Percentiles rank a stretch among this genome's conserved stretches.
phyloP scores from a whole-genome alignment of 1,140 invertebrate genomes.

The Drosophila novamexicana region DNA sequence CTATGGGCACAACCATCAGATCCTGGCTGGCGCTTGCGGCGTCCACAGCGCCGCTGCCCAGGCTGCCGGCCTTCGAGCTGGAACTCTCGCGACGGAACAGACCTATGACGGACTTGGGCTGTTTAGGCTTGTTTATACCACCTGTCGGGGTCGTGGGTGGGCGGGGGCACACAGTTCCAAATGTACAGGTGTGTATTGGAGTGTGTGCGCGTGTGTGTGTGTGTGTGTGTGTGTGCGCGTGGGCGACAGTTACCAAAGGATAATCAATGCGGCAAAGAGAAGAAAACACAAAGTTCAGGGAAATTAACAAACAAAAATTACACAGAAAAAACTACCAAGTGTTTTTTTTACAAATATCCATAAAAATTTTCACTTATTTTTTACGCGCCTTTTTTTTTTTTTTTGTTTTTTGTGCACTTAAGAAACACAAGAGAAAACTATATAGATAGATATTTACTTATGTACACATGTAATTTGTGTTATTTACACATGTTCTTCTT shows the following conservation, averaged over 20 bases:
- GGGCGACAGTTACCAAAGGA: slow-evolving; percentile 71
- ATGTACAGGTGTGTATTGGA: slow-evolving; percentile 2
- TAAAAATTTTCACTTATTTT: slow-evolving; percentile 4
- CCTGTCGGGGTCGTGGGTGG: slow-evolving; percentile 82
- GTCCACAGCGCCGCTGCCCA: slow-evolving; percentile 56
- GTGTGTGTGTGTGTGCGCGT: slow-evolving; percentile 36
- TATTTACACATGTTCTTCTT: slow-evolving; percentile 32
- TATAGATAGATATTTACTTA: slow-evolving; percentile 18
- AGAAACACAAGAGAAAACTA: slow-evolving; percentile 36
- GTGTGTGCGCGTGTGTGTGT: slow-evolving; percentile 21
- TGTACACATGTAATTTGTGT: slow-evolving; percentile 22
- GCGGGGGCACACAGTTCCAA: slow-evolving; percentile 17
- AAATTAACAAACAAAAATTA: slow-evolving; percentile 62
- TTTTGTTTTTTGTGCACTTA: slow-evolving; percentile 35
- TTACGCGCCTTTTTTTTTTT: slow-evolving; percentile 1
- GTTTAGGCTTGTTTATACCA: slow-evolving; percentile 89
- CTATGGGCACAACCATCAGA: slow-evolving; percentile 57
- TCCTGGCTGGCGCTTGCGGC: slow-evolving; percentile 69
- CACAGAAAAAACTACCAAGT: slow-evolving; percentile 34
- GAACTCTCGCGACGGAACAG: slow-evolving; percentile 88
- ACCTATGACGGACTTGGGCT: slow-evolving; percentile 90
- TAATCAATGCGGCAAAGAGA: slow-evolving; percentile 68
- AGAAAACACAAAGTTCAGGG: slow-evolving; percentile 59
- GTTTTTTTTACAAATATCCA: slow-evolving; percentile 17
- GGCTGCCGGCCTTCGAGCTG: slow-evolving; percentile 85